Percentiles rank a stretch among this genome's conserved stretches.
Evolutionary conservation across 23 tunicate species (phyloP).

Genomic region (Clavelina lepadiformis): DNA sequence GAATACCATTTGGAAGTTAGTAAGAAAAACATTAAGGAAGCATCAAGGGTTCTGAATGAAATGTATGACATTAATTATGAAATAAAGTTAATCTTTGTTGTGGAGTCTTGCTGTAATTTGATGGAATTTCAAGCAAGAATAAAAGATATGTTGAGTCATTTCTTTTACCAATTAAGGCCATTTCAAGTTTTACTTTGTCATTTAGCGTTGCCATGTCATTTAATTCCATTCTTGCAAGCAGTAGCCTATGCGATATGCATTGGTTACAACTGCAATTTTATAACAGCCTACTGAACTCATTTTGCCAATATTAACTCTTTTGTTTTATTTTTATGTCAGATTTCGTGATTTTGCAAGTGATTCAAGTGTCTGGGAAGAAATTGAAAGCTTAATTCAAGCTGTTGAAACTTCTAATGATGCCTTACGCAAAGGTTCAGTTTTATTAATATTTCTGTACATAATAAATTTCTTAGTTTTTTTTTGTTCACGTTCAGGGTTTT

Average conservation of each 20-base stretch:
- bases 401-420: slow-evolving; percentile 10
- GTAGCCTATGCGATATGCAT: too few relatives aligned
- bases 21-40: slow-evolving; percentile 37
- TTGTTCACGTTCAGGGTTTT: too few relatives aligned
- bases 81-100: background rate
- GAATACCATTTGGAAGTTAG: slow-evolving; percentile 35
- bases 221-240: too few relatives aligned
- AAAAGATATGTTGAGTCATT: too few relatives aligned
- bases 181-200: too few relatives aligned
- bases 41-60: slow-evolving; percentile 34
- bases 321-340: slow-evolving; percentile 11
- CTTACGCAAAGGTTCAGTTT: slow-evolving; percentile 23
- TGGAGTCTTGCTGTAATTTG: too few relatives aligned
- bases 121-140: too few relatives aligned
- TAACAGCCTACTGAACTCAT: background rate
- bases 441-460: too few relatives aligned
- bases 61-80: too few relatives aligned
- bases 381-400: slow-evolving; percentile 45
- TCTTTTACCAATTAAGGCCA: too few relatives aligned
- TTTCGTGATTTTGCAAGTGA: slow-evolving; percentile 58
- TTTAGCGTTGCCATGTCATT: too few relatives aligned
- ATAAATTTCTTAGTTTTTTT: too few relatives aligned
- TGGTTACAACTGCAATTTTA: background rate
- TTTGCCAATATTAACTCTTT: background rate
- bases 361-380: slow-evolving; percentile 37